Percentiles rank a stretch among this genome's conserved stretches.
These are phyloP conservation scores for Elgaria multicarinata DNA, from an alignment of 2,113 vertebrate species.

Conservation along the genomic window DNA sequence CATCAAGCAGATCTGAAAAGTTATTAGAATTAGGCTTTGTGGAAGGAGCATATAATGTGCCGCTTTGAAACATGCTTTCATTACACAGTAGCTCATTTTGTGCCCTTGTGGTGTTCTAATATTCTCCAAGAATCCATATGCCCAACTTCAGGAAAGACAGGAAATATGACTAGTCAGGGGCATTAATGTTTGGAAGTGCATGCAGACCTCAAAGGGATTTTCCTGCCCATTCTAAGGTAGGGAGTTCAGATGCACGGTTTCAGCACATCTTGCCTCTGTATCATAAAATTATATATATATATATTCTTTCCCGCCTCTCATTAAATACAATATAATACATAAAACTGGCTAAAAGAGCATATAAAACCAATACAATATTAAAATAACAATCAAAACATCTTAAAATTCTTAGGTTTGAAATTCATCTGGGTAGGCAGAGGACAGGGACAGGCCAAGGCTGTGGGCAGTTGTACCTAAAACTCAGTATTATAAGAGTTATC, in stretches of 20 bases:
- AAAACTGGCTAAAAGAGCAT: no score
- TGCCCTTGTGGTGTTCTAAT: slow-evolving; percentile 12
- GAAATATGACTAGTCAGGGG: background rate
- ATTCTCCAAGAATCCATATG: slow-evolving; percentile 9
- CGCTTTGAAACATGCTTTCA: slow-evolving; percentile 7
- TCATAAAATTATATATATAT: no score
- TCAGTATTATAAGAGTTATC: background rate
- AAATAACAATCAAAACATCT: no score
- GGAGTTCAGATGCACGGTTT: background rate
- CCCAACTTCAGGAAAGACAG: background rate
- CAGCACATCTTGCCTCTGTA: background rate
- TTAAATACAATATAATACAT: no score
- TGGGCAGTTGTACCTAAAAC: background rate
- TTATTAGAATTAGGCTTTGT: slow-evolving; percentile 43
- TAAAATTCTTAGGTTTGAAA: no score
- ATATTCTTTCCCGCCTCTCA: no score
- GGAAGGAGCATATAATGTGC: slow-evolving; percentile 27
- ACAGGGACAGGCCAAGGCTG: background rate
- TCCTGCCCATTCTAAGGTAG: background rate
- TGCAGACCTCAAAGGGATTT: background rate
- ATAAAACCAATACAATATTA: no score
- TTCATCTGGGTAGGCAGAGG: background rate
- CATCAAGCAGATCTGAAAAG: slow-evolving; percentile 52
- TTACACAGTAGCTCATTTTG: slow-evolving; percentile 50
- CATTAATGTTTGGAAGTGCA: background rate